Evolutionary conservation across 1,140 invertebrate species (phyloP), one percentile per base, ranked within the genome.

Genomic region (Centruroides vittatus): DNA sequence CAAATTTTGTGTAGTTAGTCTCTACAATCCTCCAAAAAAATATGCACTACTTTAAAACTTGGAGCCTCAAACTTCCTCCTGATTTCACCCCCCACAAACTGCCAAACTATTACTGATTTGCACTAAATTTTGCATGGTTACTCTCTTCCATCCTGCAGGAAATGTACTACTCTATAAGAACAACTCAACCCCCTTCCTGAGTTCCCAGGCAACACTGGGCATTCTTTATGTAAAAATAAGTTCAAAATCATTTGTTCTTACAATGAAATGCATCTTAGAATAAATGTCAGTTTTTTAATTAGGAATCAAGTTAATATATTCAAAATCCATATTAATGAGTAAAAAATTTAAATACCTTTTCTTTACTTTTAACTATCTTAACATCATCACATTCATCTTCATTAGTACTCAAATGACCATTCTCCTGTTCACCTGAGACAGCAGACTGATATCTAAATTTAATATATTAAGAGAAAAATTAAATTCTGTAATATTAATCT

Each of bases 141-240:
- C 23, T 23, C 23, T 23, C 23, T 23, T 23, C 23, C 23, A 23
- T 2, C 61, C 57, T 35, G 47, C 82, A 81, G 69, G 88, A 86
- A 49, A 80, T 74, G n/a, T 12, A 10, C 35, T 5, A n/a, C 34
- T 61, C 13, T 35, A 72, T 59, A 57, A 59, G 3, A 3, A 35
- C 8, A 59, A 59, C 12, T 23, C 51, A 23, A 23, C 23, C 23
- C 23, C 23, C 0, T 23, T 2, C 23, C 23, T 23, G 23, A 23
- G 23, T 23, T 12, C 2, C 9, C 48, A 10, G n/a, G 9, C n/a
- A 10, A 49, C 48, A 10, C 48, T 10, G 48, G 48, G 3, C 9
- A 49, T 9, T n/a, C 9, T 49, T 10, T n/a, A 3, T 10, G 9
- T 10, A 49, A 10, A 10, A 49, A 10, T 9, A 10, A 49, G n/a